Evolutionary conservation across 2,888 invertebrate genomes (phyloP).

Genomic region (Yponomeuta sedellus): DNA sequence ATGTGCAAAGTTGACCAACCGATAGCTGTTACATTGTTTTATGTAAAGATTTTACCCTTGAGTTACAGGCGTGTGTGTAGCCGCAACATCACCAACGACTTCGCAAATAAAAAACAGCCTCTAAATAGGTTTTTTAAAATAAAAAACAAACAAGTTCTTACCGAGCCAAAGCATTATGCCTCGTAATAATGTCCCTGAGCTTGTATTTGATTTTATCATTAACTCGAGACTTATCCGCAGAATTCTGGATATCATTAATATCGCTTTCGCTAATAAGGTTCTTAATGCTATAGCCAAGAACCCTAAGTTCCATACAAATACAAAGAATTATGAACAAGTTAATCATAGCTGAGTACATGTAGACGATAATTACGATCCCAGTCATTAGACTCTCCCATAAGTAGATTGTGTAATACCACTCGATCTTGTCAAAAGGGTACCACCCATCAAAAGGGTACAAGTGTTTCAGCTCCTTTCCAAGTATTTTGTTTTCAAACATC

Average conservation of each 20-base stretch:
- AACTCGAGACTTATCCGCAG: conserved; percentile 24
- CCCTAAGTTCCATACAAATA: conserved; percentile 56
- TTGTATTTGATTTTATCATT: conserved; percentile 35
- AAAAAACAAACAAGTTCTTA: conserved; percentile 26
- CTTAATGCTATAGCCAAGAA: conserved; percentile 43
- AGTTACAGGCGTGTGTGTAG: no score
- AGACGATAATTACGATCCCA: conserved; percentile 43
- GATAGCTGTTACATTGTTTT: no score
- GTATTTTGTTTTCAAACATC: conserved; percentile 38
- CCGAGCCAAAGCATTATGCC: conserved; percentile 45
- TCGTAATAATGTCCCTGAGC: conserved; percentile 43
- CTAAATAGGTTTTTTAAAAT: no score
- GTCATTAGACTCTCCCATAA: conserved; percentile 58
- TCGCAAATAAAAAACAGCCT: conserved; percentile 15
- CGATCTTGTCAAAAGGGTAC: conserved; percentile 60
- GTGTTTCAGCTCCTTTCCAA: conserved; percentile 36
- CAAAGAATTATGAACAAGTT: conserved; percentile 24
- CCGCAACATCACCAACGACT: background rate
- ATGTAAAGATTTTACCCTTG: no score
- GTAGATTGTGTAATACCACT: conserved; percentile 52
- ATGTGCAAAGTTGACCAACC: no score
- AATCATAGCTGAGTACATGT: conserved; percentile 23
- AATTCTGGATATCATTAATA: conserved; percentile 29
- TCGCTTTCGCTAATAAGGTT: conserved; percentile 39
- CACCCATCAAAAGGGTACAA: conserved; percentile 59